Conservation (phyloP, 2,888 invertebrate species). For the Dioctria rufipes region DNA sequence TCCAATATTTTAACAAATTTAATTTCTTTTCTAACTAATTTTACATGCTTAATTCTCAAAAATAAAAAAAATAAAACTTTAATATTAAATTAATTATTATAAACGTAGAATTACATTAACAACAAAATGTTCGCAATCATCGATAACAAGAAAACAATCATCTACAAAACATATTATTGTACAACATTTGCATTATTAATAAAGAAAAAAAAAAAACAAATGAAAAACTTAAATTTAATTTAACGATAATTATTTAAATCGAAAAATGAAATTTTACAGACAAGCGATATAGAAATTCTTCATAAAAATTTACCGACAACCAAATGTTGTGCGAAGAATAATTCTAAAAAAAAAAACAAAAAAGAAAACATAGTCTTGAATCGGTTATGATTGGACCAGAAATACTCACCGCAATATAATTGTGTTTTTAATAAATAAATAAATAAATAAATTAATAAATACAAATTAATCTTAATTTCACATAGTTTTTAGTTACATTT, state of each 20-base stretch:
- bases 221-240: neutral
- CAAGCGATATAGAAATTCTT: neutral
- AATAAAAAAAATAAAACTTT: slow-evolving; percentile 36
- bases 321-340: no score
- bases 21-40: neutral
- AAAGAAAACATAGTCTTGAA: neutral
- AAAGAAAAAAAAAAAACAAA: slow-evolving; percentile 1
- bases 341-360: no score
- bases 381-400: slow-evolving; percentile 39
- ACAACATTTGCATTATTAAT: slow-evolving; percentile 39
- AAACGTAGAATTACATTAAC: slow-evolving; percentile 46
- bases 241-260: slow-evolving; percentile 1
- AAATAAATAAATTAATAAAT: slow-evolving; percentile 40
- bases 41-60: slow-evolving; percentile 26
- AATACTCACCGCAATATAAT: slow-evolving; percentile 40
- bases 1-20: slow-evolving; percentile 31
- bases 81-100: slow-evolving; percentile 28
- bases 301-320: neutral
- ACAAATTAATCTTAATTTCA: slow-evolving; percentile 2
- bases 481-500: slow-evolving; percentile 14
- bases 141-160: slow-evolving; percentile 46
- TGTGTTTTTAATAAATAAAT: slow-evolving; percentile 32
- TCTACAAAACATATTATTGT: slow-evolving; percentile 42
- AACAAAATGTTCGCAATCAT: slow-evolving; percentile 44
- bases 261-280: neutral